These are phyloP conservation scores for Aphrophora alni DNA, from an alignment of 2,888 invertebrate species.

Conservation along the genomic window DNA sequence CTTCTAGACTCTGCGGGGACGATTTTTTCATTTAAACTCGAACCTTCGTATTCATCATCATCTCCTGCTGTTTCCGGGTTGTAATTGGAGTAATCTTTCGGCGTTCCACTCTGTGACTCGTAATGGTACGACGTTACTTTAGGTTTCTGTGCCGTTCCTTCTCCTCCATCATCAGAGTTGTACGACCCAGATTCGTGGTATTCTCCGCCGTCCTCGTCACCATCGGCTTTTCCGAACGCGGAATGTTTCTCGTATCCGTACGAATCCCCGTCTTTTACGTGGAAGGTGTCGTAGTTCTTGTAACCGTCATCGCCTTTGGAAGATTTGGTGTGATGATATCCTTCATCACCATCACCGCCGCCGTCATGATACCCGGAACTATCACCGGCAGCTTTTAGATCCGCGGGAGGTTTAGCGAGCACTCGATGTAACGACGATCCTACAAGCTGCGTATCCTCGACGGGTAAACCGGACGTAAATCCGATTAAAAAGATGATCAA, in stretches of 20 bases:
- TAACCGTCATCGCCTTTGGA: constrained; percentile 73
- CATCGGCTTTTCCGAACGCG: constrained; percentile 64
- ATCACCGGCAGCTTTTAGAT: constrained; percentile 29
- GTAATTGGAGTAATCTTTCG: constrained; percentile 32
- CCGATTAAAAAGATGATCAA: not conserved
- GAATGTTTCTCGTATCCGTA: constrained; percentile 74
- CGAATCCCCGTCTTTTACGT: constrained; percentile 75
- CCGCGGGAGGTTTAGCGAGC: constrained; percentile 22
- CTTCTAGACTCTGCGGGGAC: not conserved
- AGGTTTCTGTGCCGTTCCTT: constrained; percentile 50
- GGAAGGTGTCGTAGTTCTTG: constrained; percentile 74
- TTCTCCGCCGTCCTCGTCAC: constrained; percentile 52
- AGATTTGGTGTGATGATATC: constrained; percentile 68
- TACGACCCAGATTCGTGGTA: constrained; percentile 52
- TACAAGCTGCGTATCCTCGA: constrained; percentile 31
- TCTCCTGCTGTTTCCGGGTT: constrained; percentile 31
- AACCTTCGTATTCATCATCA: constrained; percentile 21
- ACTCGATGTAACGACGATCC: constrained; percentile 37
- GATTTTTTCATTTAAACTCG: not conserved
- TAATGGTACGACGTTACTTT: constrained; percentile 48
- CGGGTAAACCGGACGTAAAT: not conserved
- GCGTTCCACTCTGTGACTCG: constrained; percentile 44
- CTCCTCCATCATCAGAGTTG: constrained; percentile 58
- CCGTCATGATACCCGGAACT: constrained; percentile 58
- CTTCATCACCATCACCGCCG: constrained; percentile 65